phyloP scores from a whole-genome alignment of 2,113 vertebrate genomes.

The Rhinogobius similis region DNA sequence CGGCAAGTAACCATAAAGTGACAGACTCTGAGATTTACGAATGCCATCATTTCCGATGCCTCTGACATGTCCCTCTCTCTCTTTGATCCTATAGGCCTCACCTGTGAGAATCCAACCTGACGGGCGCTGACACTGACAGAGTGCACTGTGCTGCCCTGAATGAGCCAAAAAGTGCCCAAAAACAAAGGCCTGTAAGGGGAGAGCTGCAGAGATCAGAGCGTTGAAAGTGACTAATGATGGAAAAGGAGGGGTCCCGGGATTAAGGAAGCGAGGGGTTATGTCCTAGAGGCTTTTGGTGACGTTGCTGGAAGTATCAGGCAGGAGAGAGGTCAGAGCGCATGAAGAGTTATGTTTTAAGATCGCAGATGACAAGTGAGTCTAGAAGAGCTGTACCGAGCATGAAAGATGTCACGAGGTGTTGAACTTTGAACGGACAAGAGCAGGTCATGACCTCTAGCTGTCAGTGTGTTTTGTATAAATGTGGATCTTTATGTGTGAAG shows the following conservation, averaged over 20 bases:
- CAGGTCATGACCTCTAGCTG: conserved; percentile 30
- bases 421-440: conserved; percentile 31
- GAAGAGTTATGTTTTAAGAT: conserved; percentile 51
- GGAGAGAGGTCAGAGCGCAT: conserved; percentile 39
- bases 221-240: conserved; percentile 53
- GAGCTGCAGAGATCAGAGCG: conserved; percentile 25
- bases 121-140: conserved; percentile 46
- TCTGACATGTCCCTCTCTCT: conserved; percentile 36
- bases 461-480: neutral
- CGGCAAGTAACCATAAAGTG: neutral
- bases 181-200: conserved; percentile 31
- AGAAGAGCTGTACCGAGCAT: conserved; percentile 44
- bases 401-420: conserved; percentile 46
- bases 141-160: neutral
- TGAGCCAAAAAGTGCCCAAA: conserved; percentile 16
- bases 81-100: conserved; percentile 57
- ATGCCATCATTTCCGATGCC: conserved; percentile 21
- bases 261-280: conserved; percentile 50
- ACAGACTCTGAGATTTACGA: neutral
- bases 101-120: conserved; percentile 39
- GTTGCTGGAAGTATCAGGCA: conserved; percentile 63
- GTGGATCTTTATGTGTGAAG: neutral
- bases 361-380: conserved; percentile 60
- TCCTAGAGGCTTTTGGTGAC: conserved; percentile 64
- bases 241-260: conserved; percentile 15